Base-by-base conservation (phyloP, 1,140 invertebrate genomes). In the Charaxes varanes region DNA sequence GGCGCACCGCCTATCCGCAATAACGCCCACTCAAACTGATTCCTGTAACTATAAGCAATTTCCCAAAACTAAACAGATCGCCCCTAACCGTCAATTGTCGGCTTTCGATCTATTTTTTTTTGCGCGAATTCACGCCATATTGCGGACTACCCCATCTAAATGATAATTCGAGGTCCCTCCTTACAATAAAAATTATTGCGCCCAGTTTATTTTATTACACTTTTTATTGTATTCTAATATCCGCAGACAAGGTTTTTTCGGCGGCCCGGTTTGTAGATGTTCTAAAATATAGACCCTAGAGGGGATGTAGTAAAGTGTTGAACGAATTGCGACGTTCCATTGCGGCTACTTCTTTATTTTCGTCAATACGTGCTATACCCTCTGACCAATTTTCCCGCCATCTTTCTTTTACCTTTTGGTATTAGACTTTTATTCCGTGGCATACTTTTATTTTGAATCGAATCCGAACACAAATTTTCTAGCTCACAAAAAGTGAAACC, bases 131-230 rank as follows among this genome's bases (percentile, higher is more conserved):
- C 62, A 47, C 69, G 70, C 72, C 72, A 73, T 77, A 80, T 80
- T 80, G 76, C 59, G 30, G 44, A 34, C 52, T 61, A 53, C 65
- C 72, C 76, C 63, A 80, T 80, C 73, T 80, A 80, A 80, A 80
- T 80, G 76, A 80, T 80, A 80, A 80, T 80, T 69, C 71, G 62
- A 61, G 62, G 63, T 59, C 53, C 62, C 64, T 67, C 56, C 66
- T 77, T 71, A 77, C 76, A 77, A 80, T 80, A 77, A 80, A 80
- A 80, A 80, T 77, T 80, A 80, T 80, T 76, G 76, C 58, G 72
- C 62, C 66, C 69, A 72, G 70, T 80, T 80, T 77, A 80, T 76
- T 77, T 80, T 80, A 80, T 80, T 80, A 80, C 76, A 61, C 51
- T 73, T 73, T 59, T 63, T 77, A 80, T 80, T 80, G 76, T 74